Base-by-base conservation (phyloP, 1,140 invertebrate species). In the Glossosoma conforme region DNA sequence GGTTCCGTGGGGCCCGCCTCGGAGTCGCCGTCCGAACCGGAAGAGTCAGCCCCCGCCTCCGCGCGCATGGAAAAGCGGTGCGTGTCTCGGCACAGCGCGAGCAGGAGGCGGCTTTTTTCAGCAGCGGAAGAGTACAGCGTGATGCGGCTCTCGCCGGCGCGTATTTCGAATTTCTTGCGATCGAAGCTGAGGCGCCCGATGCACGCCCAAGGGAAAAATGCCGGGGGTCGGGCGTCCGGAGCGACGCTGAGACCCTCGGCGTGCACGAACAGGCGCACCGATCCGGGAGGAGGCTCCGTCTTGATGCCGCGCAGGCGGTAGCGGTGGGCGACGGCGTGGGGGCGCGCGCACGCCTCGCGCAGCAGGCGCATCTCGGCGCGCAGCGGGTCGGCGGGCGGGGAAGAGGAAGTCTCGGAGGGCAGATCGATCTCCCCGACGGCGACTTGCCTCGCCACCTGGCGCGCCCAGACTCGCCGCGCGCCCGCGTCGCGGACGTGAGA, bases 141-240 rank as follows among this genome's bases (percentile, higher is more conserved):
- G 53, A 94, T 83, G 65, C 93, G 92, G 55, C 86, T 85, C 61
- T 90, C 89, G 20, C 86, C 83, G 2, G 89, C 89, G 35, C 90
- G 81, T 58, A 97, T 93, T 76, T 97, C 92, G 74, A 97, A 97
- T 69, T 96, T 97, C 72, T 95, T 95, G 64, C 92, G 85, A 83
- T 96, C 93, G 70, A 95, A 96, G 65, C 89, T 91, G 6, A 97
- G 75, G 73, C 94, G 95, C 37, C 86, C 90, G 48, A 97, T 96
- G 61, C 89, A 89, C 62, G 89, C 88, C 93, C 93, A 96, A 21
- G 91, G 80, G 65, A 95, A 95, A 45, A 83, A 84, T 24, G 82
- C 79, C 2, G 80, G 72, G 15, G 77, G 77, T 51, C 83, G 79
- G 61, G 82, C 78, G 53, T 85, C 79, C 3, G 81, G 77, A 52